Evolutionary conservation across 1,140 invertebrate genomes (phyloP).

Genomic region (Uloborus diversus): DNA sequence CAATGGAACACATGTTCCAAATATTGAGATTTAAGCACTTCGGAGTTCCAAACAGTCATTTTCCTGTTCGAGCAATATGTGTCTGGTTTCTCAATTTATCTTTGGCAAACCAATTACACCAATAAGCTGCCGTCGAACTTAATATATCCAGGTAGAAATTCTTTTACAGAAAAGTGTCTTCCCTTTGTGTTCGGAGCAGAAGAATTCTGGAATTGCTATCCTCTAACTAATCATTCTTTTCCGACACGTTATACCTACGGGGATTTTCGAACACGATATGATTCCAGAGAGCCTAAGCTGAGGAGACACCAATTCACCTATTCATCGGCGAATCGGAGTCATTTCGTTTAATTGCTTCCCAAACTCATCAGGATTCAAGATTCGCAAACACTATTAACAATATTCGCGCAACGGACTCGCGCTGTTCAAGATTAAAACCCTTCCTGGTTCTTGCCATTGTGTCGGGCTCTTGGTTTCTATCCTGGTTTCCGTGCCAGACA

Average conservation of each 20-base stretch:
- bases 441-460: constrained; percentile 4
- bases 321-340: constrained; percentile 12
- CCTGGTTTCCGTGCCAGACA: not conserved
- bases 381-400: constrained; percentile 48
- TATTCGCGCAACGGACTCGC: constrained; percentile 22
- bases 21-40: too few species aligned
- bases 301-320: not conserved
- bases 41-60: too few species aligned
- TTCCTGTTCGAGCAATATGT: too few species aligned
- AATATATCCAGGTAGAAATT: not conserved
- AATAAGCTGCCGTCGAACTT: not conserved
- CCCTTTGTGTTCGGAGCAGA: constrained; percentile 13
- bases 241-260: not conserved
- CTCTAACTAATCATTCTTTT: constrained; percentile 41
- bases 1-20: too few species aligned
- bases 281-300: not conserved
- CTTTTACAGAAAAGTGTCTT: not conserved
- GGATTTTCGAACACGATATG: not conserved
- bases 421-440: constrained; percentile 43
- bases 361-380: constrained; percentile 49
- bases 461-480: not conserved
- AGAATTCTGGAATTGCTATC: constrained; percentile 22
- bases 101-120: not conserved
- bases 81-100: too few species aligned
- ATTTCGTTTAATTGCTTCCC: constrained; percentile 48